Evolutionary conservation across 1,140 invertebrate species (phyloP), one percentile per base, ranked within the genome.

Genomic region (Gryllus bimaculatus): DNA sequence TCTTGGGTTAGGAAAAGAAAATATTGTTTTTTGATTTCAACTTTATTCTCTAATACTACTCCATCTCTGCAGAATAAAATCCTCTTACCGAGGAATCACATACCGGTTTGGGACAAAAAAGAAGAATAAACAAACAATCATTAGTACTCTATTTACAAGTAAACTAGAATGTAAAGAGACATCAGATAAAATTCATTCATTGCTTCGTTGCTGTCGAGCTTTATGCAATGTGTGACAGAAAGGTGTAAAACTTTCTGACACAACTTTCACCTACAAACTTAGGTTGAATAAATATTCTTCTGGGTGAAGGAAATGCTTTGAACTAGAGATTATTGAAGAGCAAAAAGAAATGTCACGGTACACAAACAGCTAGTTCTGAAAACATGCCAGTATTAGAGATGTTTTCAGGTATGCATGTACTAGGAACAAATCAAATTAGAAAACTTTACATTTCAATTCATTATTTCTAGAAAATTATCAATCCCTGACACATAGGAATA

Each of bases 41-140:
- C 78, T 79, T 79, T 79, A 79, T 79, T 79, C 74, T 75, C 78
- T 79, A 79, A 26, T 79, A 76, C 78, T 79, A 79, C 73, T 79
- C 78, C 74, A 79, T 79, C 74, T 79, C 78, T 79, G 78, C 74
- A 79, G 78, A 79, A 54, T 76, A 79, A 79, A 79, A 79, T 79
- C 74, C 78, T 79, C 78, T 79, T 54, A 48, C 74, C 20, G 78
- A 79, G 78, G 78, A 79, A 79, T 79, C 74, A 79, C 78, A 79
- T 77, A 77, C 48, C 76, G 76, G 76, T 79, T 75, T 75, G 74
- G 54, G 75, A 79, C 78, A 79, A 79, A 79, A 75, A 79, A 66
- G 75, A 75, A 79, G 26, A 77, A 39, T 2, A 5, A 39, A 39
- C 5, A 39, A 39, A 39, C 26, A 39, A 39, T 39, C 76, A 48